Conservation (phyloP, 37 sponge, comb jelly and placozoan species). For the Beroe ovata region DNA sequence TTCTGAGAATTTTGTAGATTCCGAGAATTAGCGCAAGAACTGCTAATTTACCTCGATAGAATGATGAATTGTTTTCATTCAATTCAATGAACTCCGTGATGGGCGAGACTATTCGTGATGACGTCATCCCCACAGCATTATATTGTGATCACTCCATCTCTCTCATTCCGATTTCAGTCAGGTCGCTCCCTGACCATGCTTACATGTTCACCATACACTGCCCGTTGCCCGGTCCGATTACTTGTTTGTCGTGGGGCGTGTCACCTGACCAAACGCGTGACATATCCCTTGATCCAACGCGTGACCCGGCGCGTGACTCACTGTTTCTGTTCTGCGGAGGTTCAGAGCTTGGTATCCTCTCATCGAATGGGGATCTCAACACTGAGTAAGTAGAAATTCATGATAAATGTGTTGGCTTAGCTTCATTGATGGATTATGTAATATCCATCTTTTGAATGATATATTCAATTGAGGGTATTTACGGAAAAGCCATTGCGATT, state of each 20-base stretch:
- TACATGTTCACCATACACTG: slow-evolving; percentile 10
- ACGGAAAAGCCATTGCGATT: no score
- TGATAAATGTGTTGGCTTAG: not conserved
- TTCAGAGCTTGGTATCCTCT: not conserved
- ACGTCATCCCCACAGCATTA: no score
- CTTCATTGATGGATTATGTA: not conserved
- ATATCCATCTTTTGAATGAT: no score
- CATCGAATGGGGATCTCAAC: not conserved
- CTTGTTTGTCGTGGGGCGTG: slow-evolving; percentile 17
- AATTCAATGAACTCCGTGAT: no score
- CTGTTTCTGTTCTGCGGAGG: not conserved
- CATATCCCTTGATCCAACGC: not conserved
- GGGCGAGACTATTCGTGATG: no score
- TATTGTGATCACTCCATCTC: no score
- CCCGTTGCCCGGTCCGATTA: not conserved
- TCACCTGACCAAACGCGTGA: not conserved
- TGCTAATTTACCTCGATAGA: no score
- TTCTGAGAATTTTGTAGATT: no score
- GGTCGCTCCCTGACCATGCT: not conserved
- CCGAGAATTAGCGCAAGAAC: no score
- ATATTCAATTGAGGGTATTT: no score
- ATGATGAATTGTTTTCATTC: no score
- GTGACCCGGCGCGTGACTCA: not conserved
- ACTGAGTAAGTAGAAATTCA: not conserved
- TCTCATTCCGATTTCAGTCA: no score